Evolutionary conservation across 1,140 invertebrate genomes (phyloP).

Genomic region (Pseudomyrmex dendroicus): DNA sequence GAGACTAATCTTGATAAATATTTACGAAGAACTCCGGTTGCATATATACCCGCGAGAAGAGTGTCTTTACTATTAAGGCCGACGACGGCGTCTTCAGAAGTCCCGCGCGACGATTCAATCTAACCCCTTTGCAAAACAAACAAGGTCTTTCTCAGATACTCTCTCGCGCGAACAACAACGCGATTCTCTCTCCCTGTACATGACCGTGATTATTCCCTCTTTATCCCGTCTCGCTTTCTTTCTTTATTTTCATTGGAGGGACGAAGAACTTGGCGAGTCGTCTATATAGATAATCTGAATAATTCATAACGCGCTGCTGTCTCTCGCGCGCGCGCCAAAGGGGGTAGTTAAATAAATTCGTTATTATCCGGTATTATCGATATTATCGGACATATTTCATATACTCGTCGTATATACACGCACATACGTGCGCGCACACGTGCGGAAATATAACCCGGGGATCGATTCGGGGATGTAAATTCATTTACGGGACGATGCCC

Average conservation of each 20-base stretch:
- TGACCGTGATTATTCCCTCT: constrained; percentile 6
- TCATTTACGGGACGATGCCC: no score
- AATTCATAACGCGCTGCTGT: constrained; percentile 25
- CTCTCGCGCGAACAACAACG: background rate
- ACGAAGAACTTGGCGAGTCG: constrained; percentile 2
- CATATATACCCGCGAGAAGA: constrained; percentile 51
- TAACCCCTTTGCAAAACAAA: constrained; percentile 50
- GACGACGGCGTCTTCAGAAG: constrained; percentile 34
- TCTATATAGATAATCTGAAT: constrained; percentile 40
- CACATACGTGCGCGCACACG: no score
- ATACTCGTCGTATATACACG: no score
- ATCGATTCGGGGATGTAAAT: constrained; percentile 12
- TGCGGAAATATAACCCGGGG: no score
- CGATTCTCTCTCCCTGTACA: background rate
- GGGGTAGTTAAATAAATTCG: constrained; percentile 28
- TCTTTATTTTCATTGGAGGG: background rate
- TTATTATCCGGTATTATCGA: constrained; percentile 17
- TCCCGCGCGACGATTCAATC: constrained; percentile 58
- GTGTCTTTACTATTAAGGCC: constrained; percentile 48
- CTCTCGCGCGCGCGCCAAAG: background rate
- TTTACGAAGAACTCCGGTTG: constrained; percentile 72
- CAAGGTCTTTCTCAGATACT: constrained; percentile 21
- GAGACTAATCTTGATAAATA: constrained; percentile 81
- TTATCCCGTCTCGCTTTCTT: background rate
- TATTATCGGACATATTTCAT: background rate